Base-by-base conservation (phyloP, 1,140 invertebrate species). In the Drosophila tsacasi region DNA sequence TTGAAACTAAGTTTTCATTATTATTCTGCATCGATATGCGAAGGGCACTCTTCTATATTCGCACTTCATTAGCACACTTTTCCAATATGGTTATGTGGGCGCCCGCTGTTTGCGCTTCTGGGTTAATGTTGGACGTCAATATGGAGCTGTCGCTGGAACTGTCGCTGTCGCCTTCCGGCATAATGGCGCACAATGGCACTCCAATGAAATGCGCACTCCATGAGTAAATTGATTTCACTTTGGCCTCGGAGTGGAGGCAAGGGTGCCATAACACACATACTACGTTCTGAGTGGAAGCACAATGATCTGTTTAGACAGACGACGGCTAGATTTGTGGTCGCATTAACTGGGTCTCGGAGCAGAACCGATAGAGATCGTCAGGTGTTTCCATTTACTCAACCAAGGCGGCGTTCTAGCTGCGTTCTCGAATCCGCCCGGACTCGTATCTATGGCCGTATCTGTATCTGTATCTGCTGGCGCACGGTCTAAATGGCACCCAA, bases 401-500 rank as follows among this genome's bases (percentile, higher is more conserved):
- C 54, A 57, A 59, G 75, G 80, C 64, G 32, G 47, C 66, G 76
- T 81, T 86, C 75, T 72, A 69, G 55, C 52, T 59, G 46, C 40
- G 46, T 63, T 57, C 59, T 57, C 40, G 35, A 65, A 54, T 50
- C 67, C 50, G 60, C 44, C 42, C 44, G 60, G 65, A 79, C 71
- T 59, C 52, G 40, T 69, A 71, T 79, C 74, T 81, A 55, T 49
- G 47, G 21, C 47, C 47, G 23, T 49, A 49, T 49, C 32, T 23
- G 52, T 55, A 55, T 55, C 52, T 57, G 54, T 39, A 39, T 57
- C 54, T 57, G 54, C 15, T 64, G 55, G 50, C 80, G 62, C 83
- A 87, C 80, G 84, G 84, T 87, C 83, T 89, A 81, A 87, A 87
- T 87, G 84, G 67, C 80, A 87, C 63, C 81, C 84, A 80, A 89